Base-by-base conservation (phyloP, 1,140 invertebrate genomes). In the Teleopsis dalmanni region DNA sequence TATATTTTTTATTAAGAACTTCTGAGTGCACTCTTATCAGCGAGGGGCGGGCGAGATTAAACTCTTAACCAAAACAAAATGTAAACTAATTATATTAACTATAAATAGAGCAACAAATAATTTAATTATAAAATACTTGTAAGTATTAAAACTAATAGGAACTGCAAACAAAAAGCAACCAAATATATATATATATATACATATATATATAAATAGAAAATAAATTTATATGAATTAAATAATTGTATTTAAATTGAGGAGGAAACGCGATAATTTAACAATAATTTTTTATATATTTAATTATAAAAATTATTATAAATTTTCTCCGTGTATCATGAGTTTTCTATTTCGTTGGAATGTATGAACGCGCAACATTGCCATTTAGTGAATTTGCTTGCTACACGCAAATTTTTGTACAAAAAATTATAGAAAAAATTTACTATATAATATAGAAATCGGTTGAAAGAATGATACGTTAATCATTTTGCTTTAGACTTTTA, bases 1-100 rank as follows among this genome's bases (percentile, higher is more conserved):
- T n/a, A n/a, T 27, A 41, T 47, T 48, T 48, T 54, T 52, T 54
- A 58, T 61, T 59, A 54, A 57, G 57, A 65, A 65, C 60, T 65
- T 63, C 59, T 66, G 62, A 62, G 63, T 65, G 63, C 63, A 66
- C 62, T 66, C 60, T 66, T 60, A 65, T 55, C 60, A 63, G 50
- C 59, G 63, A 61, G 63, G 63, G 63, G 57, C 60, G 63, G 63
- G 63, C 63, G 63, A 66, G 63, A 48, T 48, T 35, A 40, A 48
- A 38, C n/a, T 35, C 35, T 35, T 11, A 47, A 47, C 11, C 22
- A 37, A 3, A 27, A 13, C 8, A 31, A 38, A 48, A 40, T 35
- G 25, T 27, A 43, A 43, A 43, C 21, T 16, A 47, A 37, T 25
- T 36, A 47, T 21, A 47, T 35, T 33, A 47, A 33, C 34, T 36